Evolutionary conservation across 2,797 vertebrate genomes (phyloP).

Genomic region (Ibycter americanus): DNA sequence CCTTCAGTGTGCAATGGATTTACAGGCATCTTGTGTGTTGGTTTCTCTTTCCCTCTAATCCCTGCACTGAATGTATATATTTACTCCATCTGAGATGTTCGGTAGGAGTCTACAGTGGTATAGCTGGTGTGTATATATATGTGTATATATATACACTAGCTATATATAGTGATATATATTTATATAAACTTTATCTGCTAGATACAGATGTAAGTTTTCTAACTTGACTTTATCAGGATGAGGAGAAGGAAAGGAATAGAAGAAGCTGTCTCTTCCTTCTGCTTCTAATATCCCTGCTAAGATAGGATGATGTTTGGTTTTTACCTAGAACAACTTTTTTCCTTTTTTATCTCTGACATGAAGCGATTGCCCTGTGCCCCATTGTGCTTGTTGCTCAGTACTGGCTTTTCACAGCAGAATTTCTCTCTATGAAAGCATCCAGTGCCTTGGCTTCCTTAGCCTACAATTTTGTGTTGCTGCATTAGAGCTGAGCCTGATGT

Average conservation of each 20-base stretch:
- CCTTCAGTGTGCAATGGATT: neutral
- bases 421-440: neutral
- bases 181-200: neutral
- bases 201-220: neutral
- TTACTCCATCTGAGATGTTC: neutral
- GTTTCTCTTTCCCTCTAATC: neutral
- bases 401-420: neutral
- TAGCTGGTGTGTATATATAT: neutral
- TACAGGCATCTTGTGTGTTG: fast-evolving
- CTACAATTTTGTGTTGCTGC: neutral
- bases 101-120: neutral
- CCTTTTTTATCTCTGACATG: neutral
- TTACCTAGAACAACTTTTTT: neutral
- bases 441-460: neutral
- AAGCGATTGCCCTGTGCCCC: neutral
- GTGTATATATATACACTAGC: neutral
- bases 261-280: neutral
- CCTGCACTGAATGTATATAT: neutral
- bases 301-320: neutral
- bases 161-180: neutral
- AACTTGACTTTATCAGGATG: neutral
- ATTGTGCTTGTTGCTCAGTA: neutral
- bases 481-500: neutral
- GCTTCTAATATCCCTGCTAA: neutral
- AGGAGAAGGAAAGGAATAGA: neutral